Evolutionary conservation across 2,888 invertebrate species (phyloP), one percentile per base, ranked within the genome.

Genomic region (Hartigia nigra): DNA sequence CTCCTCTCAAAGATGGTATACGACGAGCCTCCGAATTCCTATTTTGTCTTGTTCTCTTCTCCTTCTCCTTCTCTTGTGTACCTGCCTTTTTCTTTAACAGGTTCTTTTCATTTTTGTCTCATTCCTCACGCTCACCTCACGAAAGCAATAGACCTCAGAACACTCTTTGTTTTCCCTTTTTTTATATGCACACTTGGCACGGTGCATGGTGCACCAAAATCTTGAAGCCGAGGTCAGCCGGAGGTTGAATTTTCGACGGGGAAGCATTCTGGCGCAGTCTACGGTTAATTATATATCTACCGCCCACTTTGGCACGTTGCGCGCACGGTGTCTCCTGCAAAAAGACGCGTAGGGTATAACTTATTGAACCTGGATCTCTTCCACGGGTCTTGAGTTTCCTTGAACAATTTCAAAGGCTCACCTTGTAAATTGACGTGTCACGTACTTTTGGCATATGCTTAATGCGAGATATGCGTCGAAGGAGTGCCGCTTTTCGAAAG

Each of bases 211-310:
- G 55, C 55, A 23, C 55, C 23, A 83, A 80, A 79, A 80, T 77
- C 70, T 80, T 78, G 80, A 72, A 78, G 55, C 69, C 80, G 84
- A 81, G 81, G 82, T 83, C 84, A 76, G 70, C 77, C 76, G 78
- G 79, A 82, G 83, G 81, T 82, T 80, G 81, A 80, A 80, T 82
- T 84, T 72, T 83, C 82, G 82, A 84, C 79, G 82, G 83, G 83
- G 83, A 84, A 85, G 85, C 83, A 81, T 82, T 84, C 82, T 80
- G 81, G 77, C 78, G 79, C 81, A 81, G 84, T 72, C 39, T 55
- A 79, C 69, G 70, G 79, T 85, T 85, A 85, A 85, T 84, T 32
- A 77, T 74, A 34, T 77, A 35, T 70, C 32, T 31, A 32, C 12
- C 72, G 72, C 34, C 72, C 72, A 34, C 72, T 12, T 72, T 72